phyloP scores from a whole-genome alignment of 92 coral and sea anemone species.

The Meandrina meandrites region DNA sequence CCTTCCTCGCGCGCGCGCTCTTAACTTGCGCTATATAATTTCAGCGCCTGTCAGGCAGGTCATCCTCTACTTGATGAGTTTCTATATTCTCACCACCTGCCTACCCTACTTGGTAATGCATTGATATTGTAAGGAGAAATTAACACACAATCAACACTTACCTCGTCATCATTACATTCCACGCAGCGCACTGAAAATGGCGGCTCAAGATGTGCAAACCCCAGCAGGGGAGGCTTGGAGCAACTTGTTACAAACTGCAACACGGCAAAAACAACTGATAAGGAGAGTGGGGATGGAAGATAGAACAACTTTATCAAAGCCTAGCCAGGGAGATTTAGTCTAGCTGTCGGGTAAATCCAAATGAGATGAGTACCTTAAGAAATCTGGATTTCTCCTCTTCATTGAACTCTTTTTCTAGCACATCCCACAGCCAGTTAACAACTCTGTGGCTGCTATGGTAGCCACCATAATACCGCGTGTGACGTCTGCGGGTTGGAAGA shows the following conservation, averaged over 20 bases:
- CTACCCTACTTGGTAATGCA: neutral
- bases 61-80: neutral
- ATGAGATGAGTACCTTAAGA: constrained; percentile 66
- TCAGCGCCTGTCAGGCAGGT: neutral
- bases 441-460: constrained; percentile 95
- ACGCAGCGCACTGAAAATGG: constrained; percentile 97
- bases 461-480: constrained; percentile 96
- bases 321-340: neutral
- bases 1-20: neutral
- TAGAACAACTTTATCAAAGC: neutral
- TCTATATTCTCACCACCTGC: neutral
- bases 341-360: neutral
- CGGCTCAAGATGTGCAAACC: constrained; percentile 97
- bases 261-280: constrained; percentile 1
- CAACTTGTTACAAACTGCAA: constrained; percentile 96
- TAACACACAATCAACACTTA: constrained; percentile 14
- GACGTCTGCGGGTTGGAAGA: constrained; percentile 48
- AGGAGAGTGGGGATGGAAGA: neutral
- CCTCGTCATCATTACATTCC: constrained; percentile 96
- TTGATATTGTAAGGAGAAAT: neutral
- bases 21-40: neutral
- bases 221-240: constrained; percentile 95
- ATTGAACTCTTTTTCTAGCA: constrained; percentile 87
- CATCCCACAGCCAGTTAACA: constrained; percentile 93
- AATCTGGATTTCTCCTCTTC: constrained; percentile 87